These are phyloP conservation scores for Delphinapterus leucas DNA, from an alignment of 2,113 vertebrate species.

Conservation along the genomic window DNA sequence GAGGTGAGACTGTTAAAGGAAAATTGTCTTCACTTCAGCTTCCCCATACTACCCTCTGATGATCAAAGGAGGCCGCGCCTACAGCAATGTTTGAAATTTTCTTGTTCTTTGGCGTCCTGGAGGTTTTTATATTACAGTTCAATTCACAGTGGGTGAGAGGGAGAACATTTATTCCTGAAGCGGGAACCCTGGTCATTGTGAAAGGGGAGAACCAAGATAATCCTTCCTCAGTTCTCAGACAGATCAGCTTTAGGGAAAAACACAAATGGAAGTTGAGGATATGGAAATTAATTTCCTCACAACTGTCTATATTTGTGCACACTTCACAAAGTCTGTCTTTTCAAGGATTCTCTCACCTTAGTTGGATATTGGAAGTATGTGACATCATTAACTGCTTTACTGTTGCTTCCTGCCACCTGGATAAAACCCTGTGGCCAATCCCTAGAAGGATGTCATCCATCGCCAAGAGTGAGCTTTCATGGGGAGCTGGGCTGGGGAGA, in stretches of 20 bases:
- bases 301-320: neutral
- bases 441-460: neutral
- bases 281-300: neutral
- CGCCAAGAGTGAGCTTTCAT: neutral
- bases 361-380: neutral
- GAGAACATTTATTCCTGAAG: neutral
- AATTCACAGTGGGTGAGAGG: neutral
- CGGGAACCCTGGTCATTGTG: neutral
- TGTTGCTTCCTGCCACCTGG: neutral
- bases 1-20: neutral
- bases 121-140: neutral
- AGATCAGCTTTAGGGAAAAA: neutral
- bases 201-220: neutral
- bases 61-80: neutral
- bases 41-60: neutral
- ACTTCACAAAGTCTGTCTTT: neutral
- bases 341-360: neutral
- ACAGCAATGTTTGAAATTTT: neutral
- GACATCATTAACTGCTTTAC: neutral
- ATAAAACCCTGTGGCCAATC: neutral
- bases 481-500: neutral
- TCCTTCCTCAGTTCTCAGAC: neutral
- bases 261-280: neutral
- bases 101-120: neutral
- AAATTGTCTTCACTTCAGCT: neutral